Evolutionary conservation across 2,797 vertebrate species (phyloP).

Genomic region (Avahi laniger): DNA sequence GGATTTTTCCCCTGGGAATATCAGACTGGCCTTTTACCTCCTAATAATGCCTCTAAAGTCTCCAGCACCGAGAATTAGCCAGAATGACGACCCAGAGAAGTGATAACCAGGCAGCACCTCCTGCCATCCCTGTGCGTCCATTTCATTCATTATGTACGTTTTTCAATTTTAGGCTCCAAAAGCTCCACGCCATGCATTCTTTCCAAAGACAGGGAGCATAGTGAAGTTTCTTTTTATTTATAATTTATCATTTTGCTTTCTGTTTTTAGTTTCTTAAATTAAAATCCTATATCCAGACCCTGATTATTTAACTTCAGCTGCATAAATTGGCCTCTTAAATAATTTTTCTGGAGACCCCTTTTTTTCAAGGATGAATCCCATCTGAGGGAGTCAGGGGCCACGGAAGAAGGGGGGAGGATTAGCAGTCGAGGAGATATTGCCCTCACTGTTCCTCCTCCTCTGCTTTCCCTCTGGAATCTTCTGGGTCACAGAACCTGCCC

Average conservation of each 20-base stretch:
- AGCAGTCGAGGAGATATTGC: background rate
- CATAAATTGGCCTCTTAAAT: background rate
- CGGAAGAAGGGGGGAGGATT: background rate
- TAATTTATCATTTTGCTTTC: conserved; percentile 2
- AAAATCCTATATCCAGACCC: background rate
- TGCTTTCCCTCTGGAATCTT: background rate
- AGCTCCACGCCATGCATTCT: background rate
- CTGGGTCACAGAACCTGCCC: background rate
- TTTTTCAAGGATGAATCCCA: background rate
- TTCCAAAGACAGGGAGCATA: background rate
- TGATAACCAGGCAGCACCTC: fast-evolving
- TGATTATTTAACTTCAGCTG: conserved; percentile 35
- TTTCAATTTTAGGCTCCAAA: background rate
- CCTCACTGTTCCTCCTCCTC: background rate
- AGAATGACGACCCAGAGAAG: background rate
- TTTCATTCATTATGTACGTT: background rate
- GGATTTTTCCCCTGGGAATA: conserved; percentile 16
- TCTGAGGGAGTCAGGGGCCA: background rate
- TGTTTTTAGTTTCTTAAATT: conserved; percentile 58
- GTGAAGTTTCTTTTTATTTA: background rate
- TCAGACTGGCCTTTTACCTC: background rate
- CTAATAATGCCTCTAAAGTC: background rate
- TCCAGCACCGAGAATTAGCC: background rate
- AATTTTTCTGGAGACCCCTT: background rate
- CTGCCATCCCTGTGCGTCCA: background rate